Percentiles rank a stretch among this genome's conserved stretches.
phyloP scores from a whole-genome alignment of 2,888 invertebrate species.

The Clistopyga incitator region DNA sequence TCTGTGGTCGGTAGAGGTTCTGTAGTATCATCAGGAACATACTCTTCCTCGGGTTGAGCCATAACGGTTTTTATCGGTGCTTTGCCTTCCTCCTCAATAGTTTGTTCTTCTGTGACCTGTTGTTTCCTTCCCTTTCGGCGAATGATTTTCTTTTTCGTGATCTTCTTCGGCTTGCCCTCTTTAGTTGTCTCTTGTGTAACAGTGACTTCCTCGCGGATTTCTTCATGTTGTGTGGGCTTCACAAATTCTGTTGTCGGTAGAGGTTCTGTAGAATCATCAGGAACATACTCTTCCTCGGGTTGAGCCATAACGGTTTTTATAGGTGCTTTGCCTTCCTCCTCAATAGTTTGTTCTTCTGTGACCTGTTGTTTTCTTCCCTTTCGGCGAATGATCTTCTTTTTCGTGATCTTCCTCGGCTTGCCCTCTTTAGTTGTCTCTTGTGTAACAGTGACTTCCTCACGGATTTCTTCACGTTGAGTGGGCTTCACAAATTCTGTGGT shows the following conservation, averaged over 20 bases:
- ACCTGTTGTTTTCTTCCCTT: conserved; percentile 83
- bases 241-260: conserved; percentile 41
- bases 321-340: conserved; percentile 82
- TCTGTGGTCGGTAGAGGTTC: conserved; percentile 39
- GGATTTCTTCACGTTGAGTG: conserved; percentile 73
- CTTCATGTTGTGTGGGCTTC: conserved; percentile 73
- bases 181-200: conserved; percentile 76
- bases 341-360: conserved; percentile 82
- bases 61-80: conserved; percentile 76
- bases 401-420: conserved; percentile 76
- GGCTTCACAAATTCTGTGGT: conserved; percentile 55
- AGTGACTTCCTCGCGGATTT: conserved; percentile 77
- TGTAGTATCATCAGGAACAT: conserved; percentile 44
- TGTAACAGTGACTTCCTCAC: conserved; percentile 72
- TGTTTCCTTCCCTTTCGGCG: conserved; percentile 82
- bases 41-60: conserved; percentile 73
- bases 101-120: conserved; percentile 70
- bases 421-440: conserved; percentile 72
- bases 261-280: conserved; percentile 32
- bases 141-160: conserved; percentile 84
- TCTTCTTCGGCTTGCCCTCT: conserved; percentile 76
- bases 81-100: conserved; percentile 69
- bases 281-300: conserved; percentile 71
- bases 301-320: conserved; percentile 79
- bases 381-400: conserved; percentile 82